A percentile compares a stretch with the other conserved stretches of the same genome.
These are phyloP conservation scores for Cancer borealis DNA, from an alignment of 2,888 invertebrate species.

Conservation along the genomic window DNA sequence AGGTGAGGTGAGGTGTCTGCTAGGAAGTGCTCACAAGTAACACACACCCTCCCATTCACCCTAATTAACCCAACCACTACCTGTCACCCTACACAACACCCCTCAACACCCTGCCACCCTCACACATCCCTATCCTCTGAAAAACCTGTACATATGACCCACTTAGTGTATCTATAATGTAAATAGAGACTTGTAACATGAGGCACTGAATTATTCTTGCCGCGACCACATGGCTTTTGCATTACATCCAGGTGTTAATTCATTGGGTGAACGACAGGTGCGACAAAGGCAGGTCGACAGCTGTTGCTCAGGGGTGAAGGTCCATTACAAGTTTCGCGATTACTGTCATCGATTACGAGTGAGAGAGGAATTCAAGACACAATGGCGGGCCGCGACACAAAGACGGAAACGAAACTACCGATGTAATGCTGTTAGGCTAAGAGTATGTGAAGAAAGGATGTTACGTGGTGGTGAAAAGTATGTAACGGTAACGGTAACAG, in stretches of 20 bases:
- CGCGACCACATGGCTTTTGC: neutral
- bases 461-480: neutral
- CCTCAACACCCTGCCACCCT: neutral
- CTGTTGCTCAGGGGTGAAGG: neutral
- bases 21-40: neutral
- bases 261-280: neutral
- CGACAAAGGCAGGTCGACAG: conserved; percentile 17
- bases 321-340: conserved; percentile 12
- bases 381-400: neutral
- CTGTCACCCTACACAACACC: neutral
- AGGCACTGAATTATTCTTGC: neutral
- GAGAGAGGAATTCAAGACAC: neutral
- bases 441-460: conserved; percentile 8
- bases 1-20: neutral
- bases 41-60: neutral
- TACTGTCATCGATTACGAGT: neutral
- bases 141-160: neutral
- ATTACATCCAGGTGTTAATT: neutral
- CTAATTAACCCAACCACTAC: neutral
- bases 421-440: conserved; percentile 3
- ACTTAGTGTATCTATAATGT: neutral
- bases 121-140: neutral
- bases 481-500: neutral
- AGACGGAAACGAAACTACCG: neutral
- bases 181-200: neutral